A percentile compares a stretch with the other conserved stretches of the same genome.
Evolutionary conservation across 2,113 vertebrate genomes (phyloP).

Genomic region (Gnathonemus longibarbis): DNA sequence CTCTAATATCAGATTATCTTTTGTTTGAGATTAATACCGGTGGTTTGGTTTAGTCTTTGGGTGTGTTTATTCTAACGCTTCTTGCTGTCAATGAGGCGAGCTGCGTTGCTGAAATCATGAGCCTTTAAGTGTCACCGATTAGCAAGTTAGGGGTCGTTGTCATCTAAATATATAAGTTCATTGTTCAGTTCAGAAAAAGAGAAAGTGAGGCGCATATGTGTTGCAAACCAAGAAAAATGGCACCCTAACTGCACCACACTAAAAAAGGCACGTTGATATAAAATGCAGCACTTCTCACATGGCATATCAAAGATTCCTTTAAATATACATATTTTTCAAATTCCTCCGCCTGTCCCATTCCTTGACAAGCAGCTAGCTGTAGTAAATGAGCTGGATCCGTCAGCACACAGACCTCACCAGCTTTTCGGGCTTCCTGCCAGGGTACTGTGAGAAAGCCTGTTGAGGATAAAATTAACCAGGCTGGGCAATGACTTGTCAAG

Average conservation of each 20-base stretch:
- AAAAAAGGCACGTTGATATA: neutral
- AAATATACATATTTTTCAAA: neutral
- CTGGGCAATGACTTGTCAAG: slow-evolving; percentile 5
- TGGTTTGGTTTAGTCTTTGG: slow-evolving; percentile 29
- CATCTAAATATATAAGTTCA: neutral
- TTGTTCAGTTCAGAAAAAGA: too few relatives aligned
- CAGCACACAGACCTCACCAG: neutral
- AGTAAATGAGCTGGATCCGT: neutral
- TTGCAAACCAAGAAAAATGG: neutral
- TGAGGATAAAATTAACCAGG: slow-evolving; percentile 20
- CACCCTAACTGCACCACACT: neutral
- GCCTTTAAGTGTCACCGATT: neutral
- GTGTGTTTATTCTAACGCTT: slow-evolving; percentile 32
- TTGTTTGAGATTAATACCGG: slow-evolving; percentile 33
- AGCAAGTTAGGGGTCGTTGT: neutral
- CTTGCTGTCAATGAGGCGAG: slow-evolving; percentile 32
- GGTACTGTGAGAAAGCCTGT: slow-evolving; percentile 18
- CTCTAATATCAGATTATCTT: slow-evolving; percentile 45
- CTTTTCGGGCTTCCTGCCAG: slow-evolving; percentile 3
- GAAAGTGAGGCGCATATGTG: neutral
- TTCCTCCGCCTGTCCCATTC: neutral
- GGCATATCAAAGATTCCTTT: neutral
- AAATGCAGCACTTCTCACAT: neutral
- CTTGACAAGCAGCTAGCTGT: neutral
- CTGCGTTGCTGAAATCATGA: neutral